A percentile compares a stretch with the other conserved stretches of the same genome.
phyloP scores from a whole-genome alignment of 2,797 vertebrate genomes.

The Natrix natrix region DNA sequence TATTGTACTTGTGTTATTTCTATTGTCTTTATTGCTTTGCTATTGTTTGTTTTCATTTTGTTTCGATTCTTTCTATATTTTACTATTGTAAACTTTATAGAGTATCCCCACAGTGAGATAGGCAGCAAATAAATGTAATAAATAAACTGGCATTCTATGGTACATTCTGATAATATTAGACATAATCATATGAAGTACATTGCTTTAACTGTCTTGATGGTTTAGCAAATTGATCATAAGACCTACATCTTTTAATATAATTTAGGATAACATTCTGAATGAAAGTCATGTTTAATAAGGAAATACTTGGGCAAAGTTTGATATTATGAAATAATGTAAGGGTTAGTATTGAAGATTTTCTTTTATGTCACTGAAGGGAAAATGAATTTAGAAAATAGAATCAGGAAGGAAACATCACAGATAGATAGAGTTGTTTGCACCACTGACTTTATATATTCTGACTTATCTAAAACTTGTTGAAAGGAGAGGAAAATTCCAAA shows the following conservation, averaged over 20 bases:
- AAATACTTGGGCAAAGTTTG: background rate
- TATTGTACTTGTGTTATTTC: background rate
- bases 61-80: background rate
- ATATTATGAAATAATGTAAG: background rate
- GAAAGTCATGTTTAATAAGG: background rate
- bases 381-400: background rate
- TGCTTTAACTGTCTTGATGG: background rate
- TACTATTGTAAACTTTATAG: background rate
- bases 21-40: background rate
- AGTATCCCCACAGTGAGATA: background rate
- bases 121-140: background rate
- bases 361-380: background rate
- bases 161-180: background rate
- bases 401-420: background rate
- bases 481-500: conserved; percentile 25
- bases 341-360: background rate
- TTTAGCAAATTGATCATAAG: background rate
- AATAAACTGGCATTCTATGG: background rate
- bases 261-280: background rate
- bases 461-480: background rate
- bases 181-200: background rate
- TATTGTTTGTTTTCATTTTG: background rate
- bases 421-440: background rate
- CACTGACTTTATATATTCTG: background rate
- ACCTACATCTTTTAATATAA: background rate